Evolutionary conservation across 64 coral and sea anemone genomes (phyloP).

Genomic region (Montipora sp.): DNA sequence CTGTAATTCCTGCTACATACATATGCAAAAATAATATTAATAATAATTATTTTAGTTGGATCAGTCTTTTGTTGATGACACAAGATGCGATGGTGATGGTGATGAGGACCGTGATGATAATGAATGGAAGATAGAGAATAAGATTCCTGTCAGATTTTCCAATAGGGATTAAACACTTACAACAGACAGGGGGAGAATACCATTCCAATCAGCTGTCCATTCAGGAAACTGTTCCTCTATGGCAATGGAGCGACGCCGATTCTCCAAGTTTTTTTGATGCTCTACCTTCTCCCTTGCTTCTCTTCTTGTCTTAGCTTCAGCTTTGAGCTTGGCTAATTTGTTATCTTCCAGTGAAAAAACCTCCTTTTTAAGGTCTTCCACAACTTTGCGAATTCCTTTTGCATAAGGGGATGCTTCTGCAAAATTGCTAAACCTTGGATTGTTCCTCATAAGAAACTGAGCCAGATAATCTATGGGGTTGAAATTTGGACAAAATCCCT

Average conservation of each 20-base stretch:
- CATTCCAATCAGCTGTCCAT: constrained; percentile 91
- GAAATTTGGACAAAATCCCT: constrained; percentile 88
- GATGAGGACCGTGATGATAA: no score
- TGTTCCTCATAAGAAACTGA: constrained; percentile 97
- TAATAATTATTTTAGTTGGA: no score
- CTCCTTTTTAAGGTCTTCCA: constrained; percentile 87
- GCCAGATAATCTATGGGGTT: constrained; percentile 95
- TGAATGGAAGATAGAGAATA: no score
- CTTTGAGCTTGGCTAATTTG: constrained; percentile 86
- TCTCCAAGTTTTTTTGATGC: constrained; percentile 69
- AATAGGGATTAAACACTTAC: constrained; percentile 52
- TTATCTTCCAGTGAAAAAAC: constrained; percentile 90
- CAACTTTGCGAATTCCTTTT: constrained; percentile 91
- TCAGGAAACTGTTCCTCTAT: constrained; percentile 91
- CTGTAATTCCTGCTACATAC: no score
- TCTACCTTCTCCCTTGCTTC: constrained; percentile 79
- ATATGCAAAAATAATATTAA: no score
- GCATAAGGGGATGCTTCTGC: constrained; percentile 92
- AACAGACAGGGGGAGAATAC: constrained; percentile 78
- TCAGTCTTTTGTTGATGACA: no score
- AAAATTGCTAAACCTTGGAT: constrained; percentile 96
- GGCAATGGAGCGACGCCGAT: constrained; percentile 70
- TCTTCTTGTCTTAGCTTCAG: constrained; percentile 71
- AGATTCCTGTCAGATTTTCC: neutral
- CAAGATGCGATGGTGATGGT: no score